phyloP scores from a whole-genome alignment of 2,113 vertebrate genomes.

The Lota lota region DNA sequence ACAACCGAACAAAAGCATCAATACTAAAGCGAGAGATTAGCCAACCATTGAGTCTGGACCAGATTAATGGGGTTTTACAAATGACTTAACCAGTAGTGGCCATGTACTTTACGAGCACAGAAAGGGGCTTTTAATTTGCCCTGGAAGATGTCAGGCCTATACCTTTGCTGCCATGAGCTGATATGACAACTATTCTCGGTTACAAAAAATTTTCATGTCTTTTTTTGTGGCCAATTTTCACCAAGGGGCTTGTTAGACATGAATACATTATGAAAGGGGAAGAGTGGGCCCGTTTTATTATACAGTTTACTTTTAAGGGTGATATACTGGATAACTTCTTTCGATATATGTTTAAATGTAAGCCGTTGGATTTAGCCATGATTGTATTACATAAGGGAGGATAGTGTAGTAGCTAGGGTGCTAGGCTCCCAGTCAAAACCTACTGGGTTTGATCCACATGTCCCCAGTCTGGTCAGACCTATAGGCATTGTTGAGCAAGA shows the following conservation, averaged over 20 bases:
- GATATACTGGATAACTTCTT: too few species aligned
- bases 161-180: slow-evolving; percentile 5
- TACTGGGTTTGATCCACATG: too few species aligned
- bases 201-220: slow-evolving; percentile 5
- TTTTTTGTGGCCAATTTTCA: neutral
- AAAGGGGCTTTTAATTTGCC: slow-evolving; percentile 9
- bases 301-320: too few species aligned
- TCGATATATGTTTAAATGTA: too few species aligned
- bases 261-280: neutral
- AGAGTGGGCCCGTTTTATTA: neutral
- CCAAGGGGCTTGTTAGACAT: slow-evolving; percentile 6
- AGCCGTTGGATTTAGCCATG: too few species aligned
- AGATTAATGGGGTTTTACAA: slow-evolving; percentile 36
- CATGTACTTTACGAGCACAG: slow-evolving; percentile 12
- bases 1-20: slow-evolving; percentile 26
- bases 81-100: slow-evolving; percentile 18
- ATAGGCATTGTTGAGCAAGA: too few species aligned
- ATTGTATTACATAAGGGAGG: too few species aligned
- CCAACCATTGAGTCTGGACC: slow-evolving; percentile 26
- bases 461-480: too few species aligned
- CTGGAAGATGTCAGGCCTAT: neutral
- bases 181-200: slow-evolving; percentile 1
- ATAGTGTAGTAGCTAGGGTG: too few species aligned
- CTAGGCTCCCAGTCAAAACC: too few species aligned
- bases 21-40: slow-evolving; percentile 43